Percentiles rank a stretch among this genome's conserved stretches.
These are phyloP conservation scores for Meandrina meandrites DNA, from an alignment of 92 coral and sea anemone species.

Conservation along the genomic window DNA sequence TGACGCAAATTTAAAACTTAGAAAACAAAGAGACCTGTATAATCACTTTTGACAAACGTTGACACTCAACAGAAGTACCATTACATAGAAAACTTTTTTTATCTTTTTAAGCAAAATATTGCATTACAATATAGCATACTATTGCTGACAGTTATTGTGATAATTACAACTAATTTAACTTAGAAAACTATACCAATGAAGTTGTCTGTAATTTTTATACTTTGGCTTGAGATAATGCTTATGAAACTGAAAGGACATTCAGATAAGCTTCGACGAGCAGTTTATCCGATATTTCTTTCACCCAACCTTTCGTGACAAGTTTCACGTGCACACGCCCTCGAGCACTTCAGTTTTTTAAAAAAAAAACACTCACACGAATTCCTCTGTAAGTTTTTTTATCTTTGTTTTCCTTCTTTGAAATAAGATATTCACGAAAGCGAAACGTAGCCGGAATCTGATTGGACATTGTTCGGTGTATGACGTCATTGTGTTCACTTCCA, in stretches of 20 bases:
- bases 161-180: not conserved
- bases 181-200: not conserved
- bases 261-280: not conserved
- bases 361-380: not conserved
- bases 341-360: not conserved
- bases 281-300: not conserved
- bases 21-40: not conserved
- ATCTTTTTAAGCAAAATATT: not conserved
- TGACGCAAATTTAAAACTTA: not conserved
- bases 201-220: not conserved
- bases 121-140: not conserved
- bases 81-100: not conserved
- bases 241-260: not conserved
- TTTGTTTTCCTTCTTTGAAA: not conserved
- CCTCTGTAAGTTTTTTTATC: not conserved
- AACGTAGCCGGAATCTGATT: not conserved
- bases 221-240: not conserved
- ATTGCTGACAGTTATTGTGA: no score
- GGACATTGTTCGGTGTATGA: not conserved
- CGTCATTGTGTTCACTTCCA: not conserved
- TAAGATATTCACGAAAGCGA: not conserved
- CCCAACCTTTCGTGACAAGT: not conserved
- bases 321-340: not conserved
- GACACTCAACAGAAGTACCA: not conserved
- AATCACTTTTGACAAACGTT: not conserved